phyloP scores from a whole-genome alignment of 2,797 vertebrate genomes.

The Malurus splendens region DNA sequence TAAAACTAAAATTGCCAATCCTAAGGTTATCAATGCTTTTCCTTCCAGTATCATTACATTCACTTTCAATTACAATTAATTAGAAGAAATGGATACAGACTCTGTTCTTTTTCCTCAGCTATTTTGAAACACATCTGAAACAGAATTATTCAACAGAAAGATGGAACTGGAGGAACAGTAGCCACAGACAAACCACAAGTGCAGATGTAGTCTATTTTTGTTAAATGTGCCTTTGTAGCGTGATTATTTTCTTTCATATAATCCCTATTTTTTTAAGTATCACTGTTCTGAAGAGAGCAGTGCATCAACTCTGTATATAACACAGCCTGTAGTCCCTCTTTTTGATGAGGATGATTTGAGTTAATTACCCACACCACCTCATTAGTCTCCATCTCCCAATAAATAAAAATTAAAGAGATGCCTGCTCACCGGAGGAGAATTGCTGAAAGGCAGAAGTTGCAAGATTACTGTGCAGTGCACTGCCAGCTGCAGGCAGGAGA shows the following conservation, averaged over 20 bases:
- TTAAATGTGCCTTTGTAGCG: neutral
- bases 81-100: neutral
- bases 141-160: neutral
- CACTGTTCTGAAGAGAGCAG: neutral
- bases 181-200: conserved; percentile 33
- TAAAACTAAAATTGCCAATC: neutral
- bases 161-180: neutral
- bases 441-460: neutral
- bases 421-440: neutral
- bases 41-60: neutral
- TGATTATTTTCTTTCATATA: neutral
- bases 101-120: neutral
- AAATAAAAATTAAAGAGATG: neutral
- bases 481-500: neutral
- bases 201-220: conserved; percentile 10
- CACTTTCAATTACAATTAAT: neutral
- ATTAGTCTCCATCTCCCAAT: neutral
- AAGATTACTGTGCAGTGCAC: neutral
- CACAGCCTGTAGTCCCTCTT: neutral
- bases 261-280: neutral
- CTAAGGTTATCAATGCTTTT: neutral
- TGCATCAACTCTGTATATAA: neutral
- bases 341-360: neutral
- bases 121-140: conserved; percentile 3
- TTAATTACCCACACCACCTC: neutral